Evolutionary conservation across 2,888 invertebrate species (phyloP).

Genomic region (Cynaeus angustus): DNA sequence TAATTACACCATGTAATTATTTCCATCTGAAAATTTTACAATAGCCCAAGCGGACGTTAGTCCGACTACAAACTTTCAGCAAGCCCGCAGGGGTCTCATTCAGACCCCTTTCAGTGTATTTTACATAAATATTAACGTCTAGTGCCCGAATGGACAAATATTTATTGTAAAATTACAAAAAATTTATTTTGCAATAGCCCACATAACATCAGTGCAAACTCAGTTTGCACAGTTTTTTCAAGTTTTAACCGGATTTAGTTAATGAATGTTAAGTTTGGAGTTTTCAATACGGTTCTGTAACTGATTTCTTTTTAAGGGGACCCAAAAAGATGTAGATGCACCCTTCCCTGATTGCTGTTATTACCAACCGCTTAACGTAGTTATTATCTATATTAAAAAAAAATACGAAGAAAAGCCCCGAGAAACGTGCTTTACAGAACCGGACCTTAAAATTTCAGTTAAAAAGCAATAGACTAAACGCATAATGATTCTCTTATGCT

Average conservation of each 20-base stretch:
- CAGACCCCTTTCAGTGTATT: constrained; percentile 64
- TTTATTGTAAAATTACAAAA: constrained; percentile 72
- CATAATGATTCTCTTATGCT: constrained; percentile 66
- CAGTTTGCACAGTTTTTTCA: constrained; percentile 60
- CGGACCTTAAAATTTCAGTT: constrained; percentile 62
- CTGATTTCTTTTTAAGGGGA: constrained; percentile 56
- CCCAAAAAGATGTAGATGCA: constrained; percentile 62
- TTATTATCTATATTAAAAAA: constrained; percentile 26
- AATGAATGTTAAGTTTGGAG: constrained; percentile 59
- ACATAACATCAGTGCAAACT: constrained; percentile 62
- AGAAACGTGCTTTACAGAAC: constrained; percentile 25
- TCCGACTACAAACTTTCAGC: constrained; percentile 58
- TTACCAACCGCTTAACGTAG: constrained; percentile 23
- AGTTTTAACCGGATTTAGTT: constrained; percentile 66
- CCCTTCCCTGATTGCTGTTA: constrained; percentile 42
- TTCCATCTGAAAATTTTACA: constrained; percentile 64
- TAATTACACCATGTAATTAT: constrained; percentile 53
- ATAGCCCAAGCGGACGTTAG: constrained; percentile 67
- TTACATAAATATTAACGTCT: constrained; percentile 72
- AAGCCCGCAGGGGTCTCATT: constrained; percentile 57
- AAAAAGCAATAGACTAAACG: constrained; percentile 72
- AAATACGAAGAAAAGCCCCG: constrained; percentile 59
- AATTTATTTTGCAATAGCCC: constrained; percentile 72
- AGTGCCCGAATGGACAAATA: constrained; percentile 72
- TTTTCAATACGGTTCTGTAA: constrained; percentile 58